Percentiles rank a stretch among this genome's conserved stretches.
Conservation (phyloP, 2,113 vertebrate species). For the Epinephelus fuscoguttatus region DNA sequence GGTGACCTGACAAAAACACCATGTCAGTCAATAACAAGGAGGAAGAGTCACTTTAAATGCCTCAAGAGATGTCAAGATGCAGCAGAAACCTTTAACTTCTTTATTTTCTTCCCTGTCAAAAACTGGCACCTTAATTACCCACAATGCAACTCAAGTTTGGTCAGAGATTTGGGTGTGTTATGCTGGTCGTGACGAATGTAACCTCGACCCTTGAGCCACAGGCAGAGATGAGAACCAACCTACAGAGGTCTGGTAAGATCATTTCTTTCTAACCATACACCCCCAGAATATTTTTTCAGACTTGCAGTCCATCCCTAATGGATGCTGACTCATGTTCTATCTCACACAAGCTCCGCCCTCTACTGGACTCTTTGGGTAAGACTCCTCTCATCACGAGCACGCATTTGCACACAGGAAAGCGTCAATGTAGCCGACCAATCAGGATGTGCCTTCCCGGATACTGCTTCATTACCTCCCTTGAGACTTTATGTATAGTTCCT, state of each 20-base stretch:
- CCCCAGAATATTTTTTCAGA: background rate
- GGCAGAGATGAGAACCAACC: background rate
- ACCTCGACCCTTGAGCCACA: background rate
- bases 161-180: background rate
- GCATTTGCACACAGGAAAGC: no score
- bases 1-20: background rate
- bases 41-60: background rate
- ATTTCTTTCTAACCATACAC: background rate
- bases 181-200: background rate
- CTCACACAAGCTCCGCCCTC: no score
- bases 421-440: no score
- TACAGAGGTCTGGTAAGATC: background rate
- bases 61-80: conserved; percentile 10
- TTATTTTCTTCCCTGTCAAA: background rate
- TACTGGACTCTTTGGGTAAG: no score
- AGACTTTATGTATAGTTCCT: no score
- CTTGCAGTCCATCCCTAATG: background rate
- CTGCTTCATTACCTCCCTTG: no score
- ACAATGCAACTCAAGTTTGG: background rate
- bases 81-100: background rate
- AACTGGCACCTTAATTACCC: background rate
- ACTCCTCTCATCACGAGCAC: no score
- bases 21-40: background rate
- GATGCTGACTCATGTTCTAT: background rate
- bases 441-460: no score